Conservation (phyloP, 2,888 invertebrate species). For the Perizoma flavofasciatum region DNA sequence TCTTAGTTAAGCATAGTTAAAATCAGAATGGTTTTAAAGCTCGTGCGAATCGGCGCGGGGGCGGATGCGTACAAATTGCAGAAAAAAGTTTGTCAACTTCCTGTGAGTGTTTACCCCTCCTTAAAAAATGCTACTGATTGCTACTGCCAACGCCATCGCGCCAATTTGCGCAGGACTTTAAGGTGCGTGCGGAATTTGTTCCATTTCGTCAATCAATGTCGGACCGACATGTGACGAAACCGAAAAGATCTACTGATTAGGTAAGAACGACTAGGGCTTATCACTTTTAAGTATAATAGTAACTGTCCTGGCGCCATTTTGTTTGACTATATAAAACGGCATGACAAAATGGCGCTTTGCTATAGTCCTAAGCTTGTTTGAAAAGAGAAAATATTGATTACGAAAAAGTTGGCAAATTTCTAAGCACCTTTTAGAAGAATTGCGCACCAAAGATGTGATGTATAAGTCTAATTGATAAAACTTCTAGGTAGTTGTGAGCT, state of each 20-base stretch:
- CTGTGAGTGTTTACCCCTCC: too few species aligned
- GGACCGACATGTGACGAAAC: not conserved
- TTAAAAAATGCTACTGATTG: too few species aligned
- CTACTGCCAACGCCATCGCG: too few species aligned
- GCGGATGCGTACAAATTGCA: too few species aligned
- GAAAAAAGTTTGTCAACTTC: too few species aligned
- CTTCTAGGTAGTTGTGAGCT: conserved; percentile 4
- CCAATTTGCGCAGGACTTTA: too few species aligned
- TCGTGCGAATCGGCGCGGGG: not conserved
- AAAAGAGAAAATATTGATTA: too few species aligned
- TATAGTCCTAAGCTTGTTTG: not conserved
- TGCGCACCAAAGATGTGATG: conserved; percentile 30
- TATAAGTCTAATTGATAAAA: conserved; percentile 9
- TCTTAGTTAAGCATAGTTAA: conserved; percentile 14
- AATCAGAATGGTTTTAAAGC: conserved; percentile 13
- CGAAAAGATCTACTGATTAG: not conserved
- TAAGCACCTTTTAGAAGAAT: conserved; percentile 10
- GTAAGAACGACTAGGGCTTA: too few species aligned
- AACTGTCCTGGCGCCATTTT: not conserved
- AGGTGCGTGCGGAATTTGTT: conserved; percentile 1
- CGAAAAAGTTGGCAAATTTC: conserved; percentile 8
- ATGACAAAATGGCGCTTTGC: not conserved
- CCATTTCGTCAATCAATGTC: conserved; percentile 3
- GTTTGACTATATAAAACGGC: not conserved
- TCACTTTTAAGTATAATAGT: too few species aligned